These are phyloP conservation scores for Entomobrya proxima DNA, from an alignment of 2,888 invertebrate genomes.

Conservation along the genomic window DNA sequence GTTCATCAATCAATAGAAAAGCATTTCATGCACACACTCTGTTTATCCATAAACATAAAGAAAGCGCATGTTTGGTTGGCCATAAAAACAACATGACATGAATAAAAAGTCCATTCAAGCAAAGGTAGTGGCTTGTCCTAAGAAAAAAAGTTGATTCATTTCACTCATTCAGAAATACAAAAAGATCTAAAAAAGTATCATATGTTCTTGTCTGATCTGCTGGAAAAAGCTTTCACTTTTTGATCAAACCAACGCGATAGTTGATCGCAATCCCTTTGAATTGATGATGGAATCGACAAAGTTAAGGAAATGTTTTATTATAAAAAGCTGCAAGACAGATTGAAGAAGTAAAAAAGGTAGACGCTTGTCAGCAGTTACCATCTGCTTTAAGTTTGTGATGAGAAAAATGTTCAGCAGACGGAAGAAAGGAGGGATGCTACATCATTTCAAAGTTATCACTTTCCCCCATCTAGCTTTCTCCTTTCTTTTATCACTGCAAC, in stretches of 20 bases:
- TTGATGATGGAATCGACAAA: neutral
- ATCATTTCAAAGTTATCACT: neutral
- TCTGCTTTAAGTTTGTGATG: too few species aligned
- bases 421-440: neutral
- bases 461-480: neutral
- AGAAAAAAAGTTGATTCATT: conserved; percentile 5
- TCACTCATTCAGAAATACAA: neutral
- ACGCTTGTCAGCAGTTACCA: neutral
- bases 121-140: neutral
- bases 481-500: too few species aligned
- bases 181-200: conserved; percentile 9
- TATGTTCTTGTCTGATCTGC: neutral
- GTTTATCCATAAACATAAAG: neutral
- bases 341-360: neutral
- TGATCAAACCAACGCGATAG: neutral
- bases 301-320: neutral
- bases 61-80: neutral
- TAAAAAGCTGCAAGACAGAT: neutral
- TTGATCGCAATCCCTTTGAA: too few species aligned
- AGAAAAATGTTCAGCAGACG: neutral
- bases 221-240: neutral
- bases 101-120: neutral
- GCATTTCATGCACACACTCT: neutral
- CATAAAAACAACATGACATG: neutral
- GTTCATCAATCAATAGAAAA: conserved; percentile 40